Percentiles rank a stretch among this genome's conserved stretches.
Evolutionary conservation across 1,140 invertebrate species (phyloP).

Genomic region (Chrysoperla carnea): DNA sequence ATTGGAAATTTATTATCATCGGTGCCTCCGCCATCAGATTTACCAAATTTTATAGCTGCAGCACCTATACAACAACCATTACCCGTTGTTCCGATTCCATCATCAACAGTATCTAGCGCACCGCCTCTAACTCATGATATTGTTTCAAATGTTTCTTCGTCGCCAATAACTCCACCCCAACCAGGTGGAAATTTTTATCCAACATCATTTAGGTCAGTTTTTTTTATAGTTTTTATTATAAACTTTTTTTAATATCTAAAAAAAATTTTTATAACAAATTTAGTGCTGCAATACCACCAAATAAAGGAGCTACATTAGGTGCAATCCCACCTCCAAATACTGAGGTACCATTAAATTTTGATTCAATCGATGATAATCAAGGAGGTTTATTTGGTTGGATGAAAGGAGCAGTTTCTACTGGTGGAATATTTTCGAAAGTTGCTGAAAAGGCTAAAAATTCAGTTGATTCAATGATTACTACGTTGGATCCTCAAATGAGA

Average conservation of each 20-base stretch:
- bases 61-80: slow-evolving; percentile 3
- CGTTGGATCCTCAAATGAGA: slow-evolving; percentile 78
- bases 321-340: slow-evolving; percentile 20
- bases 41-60: slow-evolving; percentile 32
- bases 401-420: slow-evolving; percentile 31
- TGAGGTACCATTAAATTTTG: slow-evolving; percentile 13
- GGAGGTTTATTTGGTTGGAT: slow-evolving; percentile 35
- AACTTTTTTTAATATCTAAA: not conserved
- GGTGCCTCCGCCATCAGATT: slow-evolving; percentile 32
- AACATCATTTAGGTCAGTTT: slow-evolving; percentile 16
- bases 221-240: not conserved
- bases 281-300: slow-evolving; percentile 35
- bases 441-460: slow-evolving; percentile 70
- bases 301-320: slow-evolving; percentile 30
- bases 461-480: slow-evolving; percentile 73
- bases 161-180: slow-evolving; percentile 1
- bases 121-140: not conserved
- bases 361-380: slow-evolving; percentile 20
- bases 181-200: slow-evolving; percentile 13
- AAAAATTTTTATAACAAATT: slow-evolving; percentile 2
- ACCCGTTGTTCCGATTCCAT: slow-evolving; percentile 1
- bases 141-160: not conserved
- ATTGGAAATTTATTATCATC: slow-evolving; percentile 32
- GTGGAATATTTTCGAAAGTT: slow-evolving; percentile 29
- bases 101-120: slow-evolving; percentile 1